Evolutionary conservation across 2,888 invertebrate genomes (phyloP).

Genomic region (Hirtodrosophila alboralis): DNA sequence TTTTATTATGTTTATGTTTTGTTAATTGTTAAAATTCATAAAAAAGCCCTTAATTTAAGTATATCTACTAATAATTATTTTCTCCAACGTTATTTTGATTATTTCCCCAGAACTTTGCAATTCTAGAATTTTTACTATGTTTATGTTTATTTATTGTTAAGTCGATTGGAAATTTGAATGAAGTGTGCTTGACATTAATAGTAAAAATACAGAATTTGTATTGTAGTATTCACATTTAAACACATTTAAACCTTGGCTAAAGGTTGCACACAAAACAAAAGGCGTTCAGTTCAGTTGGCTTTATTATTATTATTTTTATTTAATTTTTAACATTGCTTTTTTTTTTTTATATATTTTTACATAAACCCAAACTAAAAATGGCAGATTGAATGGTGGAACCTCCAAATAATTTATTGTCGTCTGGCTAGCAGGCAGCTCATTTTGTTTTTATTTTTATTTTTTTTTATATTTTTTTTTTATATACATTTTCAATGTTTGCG

Average conservation of each 20-base stretch:
- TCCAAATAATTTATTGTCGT: slow-evolving; percentile 73
- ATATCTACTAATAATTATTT: too few relatives aligned
- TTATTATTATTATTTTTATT: slow-evolving; percentile 32
- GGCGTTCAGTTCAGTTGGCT: slow-evolving; percentile 32
- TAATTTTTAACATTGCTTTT: slow-evolving; percentile 16
- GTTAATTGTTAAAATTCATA: too few relatives aligned
- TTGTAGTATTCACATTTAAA: slow-evolving; percentile 50
- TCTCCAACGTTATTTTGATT: too few relatives aligned
- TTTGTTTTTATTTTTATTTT: slow-evolving; percentile 21
- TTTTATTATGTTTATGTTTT: too few relatives aligned
- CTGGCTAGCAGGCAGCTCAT: slow-evolving; percentile 20
- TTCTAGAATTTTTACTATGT: slow-evolving; percentile 11
- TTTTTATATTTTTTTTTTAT: slow-evolving; percentile 45
- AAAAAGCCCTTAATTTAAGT: too few relatives aligned
- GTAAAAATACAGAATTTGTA: slow-evolving; percentile 61
- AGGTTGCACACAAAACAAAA: slow-evolving; percentile 57
- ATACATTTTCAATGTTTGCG: slow-evolving; percentile 72
- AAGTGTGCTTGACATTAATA: slow-evolving; percentile 48
- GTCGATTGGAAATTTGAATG: slow-evolving; percentile 15
- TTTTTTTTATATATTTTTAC: slow-evolving; percentile 50
- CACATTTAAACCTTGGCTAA: slow-evolving; percentile 62
- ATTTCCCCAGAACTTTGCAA: neutral
- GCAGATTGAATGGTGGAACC: slow-evolving; percentile 68
- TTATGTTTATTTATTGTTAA: slow-evolving; percentile 6
- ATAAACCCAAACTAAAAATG: slow-evolving; percentile 56